A percentile compares a stretch with the other conserved stretches of the same genome.
phyloP scores from a whole-genome alignment of 2,113 vertebrate species.

The Trichomycterus rosablanca region DNA sequence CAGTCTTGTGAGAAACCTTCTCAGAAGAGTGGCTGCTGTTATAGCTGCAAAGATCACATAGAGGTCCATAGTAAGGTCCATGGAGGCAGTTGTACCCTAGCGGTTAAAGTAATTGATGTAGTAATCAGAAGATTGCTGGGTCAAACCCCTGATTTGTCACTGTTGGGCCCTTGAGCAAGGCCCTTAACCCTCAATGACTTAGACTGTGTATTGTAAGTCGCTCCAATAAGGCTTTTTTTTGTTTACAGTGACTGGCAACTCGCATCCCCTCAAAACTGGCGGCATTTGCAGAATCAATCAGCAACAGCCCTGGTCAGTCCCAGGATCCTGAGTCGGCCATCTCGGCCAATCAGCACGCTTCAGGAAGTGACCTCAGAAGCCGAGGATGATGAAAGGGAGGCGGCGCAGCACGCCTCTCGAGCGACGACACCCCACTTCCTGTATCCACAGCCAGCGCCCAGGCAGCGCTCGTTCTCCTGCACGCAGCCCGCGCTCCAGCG shows the following conservation, averaged over 20 bases:
- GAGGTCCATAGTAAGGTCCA: no score
- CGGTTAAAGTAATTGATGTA: no score
- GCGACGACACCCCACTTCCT: conserved; percentile 66
- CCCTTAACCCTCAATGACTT: no score
- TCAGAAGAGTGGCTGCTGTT: no score
- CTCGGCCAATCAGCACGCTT: conserved; percentile 70
- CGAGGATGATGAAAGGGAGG: conserved; percentile 65
- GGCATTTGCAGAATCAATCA: conserved; percentile 64
- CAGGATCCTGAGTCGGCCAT: conserved; percentile 64
- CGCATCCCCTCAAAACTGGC: conserved; percentile 65
- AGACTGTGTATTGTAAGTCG: no score
- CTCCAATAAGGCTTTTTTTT: no score
- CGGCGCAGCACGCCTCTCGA: conserved; percentile 53
- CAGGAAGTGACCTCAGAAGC: conserved; percentile 72
- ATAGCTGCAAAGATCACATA: no score
- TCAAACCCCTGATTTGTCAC: no score
- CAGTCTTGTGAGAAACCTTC: no score
- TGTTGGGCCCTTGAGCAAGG: no score
- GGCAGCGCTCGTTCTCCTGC: conserved; percentile 74
- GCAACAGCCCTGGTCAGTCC: conserved; percentile 69
- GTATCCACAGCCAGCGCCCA: conserved; percentile 63
- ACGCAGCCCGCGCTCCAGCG: conserved; percentile 72
- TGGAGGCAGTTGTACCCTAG: no score
- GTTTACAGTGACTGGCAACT: conserved; percentile 68
- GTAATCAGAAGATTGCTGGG: no score